Conservation (phyloP, 2,888 invertebrate genomes). For the Oscheius sp. region DNA sequence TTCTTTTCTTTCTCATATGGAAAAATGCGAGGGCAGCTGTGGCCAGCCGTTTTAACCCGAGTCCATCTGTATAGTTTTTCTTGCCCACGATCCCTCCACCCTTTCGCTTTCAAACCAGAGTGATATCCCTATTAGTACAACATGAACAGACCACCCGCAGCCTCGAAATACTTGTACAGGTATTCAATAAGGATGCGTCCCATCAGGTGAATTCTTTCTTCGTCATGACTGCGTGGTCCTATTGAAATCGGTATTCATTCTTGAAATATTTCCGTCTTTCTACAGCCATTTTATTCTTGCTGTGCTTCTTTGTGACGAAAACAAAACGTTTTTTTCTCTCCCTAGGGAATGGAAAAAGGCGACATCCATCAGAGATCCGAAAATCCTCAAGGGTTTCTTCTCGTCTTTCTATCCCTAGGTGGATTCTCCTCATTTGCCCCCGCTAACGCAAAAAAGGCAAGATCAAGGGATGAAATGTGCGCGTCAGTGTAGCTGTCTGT, state of each 20-base stretch:
- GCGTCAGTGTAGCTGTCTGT: neutral
- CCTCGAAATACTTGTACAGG: neutral
- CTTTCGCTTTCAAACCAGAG: neutral
- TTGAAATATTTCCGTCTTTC: neutral
- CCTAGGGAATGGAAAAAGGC: too few relatives aligned
- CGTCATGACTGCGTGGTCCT: neutral
- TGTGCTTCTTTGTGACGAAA: neutral
- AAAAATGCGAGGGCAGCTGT: neutral
- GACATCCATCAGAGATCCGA: too few relatives aligned
- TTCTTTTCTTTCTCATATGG: neutral
- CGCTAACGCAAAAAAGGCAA: neutral
- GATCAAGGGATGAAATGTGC: neutral
- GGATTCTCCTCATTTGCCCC: neutral
- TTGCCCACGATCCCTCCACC: neutral
- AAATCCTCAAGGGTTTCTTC: neutral
- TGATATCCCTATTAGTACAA: slow-evolving; percentile 20
- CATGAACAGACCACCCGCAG: neutral
- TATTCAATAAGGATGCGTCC: slow-evolving; percentile 26
- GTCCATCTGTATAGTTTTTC: too few relatives aligned
- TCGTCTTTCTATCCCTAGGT: neutral
- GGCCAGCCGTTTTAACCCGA: neutral
- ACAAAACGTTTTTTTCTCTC: too few relatives aligned
- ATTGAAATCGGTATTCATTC: neutral
- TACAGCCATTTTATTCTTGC: neutral
- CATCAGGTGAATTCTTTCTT: slow-evolving; percentile 10